Percentiles rank a stretch among this genome's conserved stretches.
Conservation (phyloP, 2,888 invertebrate species). For the Arctia plantaginis region DNA sequence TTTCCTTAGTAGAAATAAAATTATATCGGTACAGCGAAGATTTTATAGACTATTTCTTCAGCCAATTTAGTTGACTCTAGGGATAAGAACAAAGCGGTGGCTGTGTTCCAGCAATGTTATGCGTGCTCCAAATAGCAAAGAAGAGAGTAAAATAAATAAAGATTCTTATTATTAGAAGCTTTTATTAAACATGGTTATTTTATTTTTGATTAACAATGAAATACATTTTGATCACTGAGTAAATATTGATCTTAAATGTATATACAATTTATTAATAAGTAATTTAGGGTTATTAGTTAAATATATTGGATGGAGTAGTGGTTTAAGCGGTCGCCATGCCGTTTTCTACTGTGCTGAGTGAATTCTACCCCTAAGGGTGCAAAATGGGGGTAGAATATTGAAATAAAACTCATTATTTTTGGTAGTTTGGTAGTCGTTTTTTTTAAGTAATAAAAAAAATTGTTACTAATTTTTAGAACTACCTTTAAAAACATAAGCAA, state of each 20-base stretch:
- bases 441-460: too few relatives aligned
- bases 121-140: not conserved
- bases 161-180: not conserved
- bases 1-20: conserved; percentile 11
- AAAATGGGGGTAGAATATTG: too few relatives aligned
- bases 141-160: not conserved
- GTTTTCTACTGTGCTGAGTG: too few relatives aligned
- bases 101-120: conserved; percentile 4
- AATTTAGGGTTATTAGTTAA: too few relatives aligned
- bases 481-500: too few relatives aligned
- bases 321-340: too few relatives aligned
- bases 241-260: not conserved
- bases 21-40: conserved; percentile 10
- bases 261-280: too few relatives aligned
- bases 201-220: not conserved
- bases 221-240: not conserved
- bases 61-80: conserved; percentile 15
- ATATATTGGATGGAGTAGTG: too few relatives aligned
- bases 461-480: too few relatives aligned
- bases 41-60: conserved; percentile 19
- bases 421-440: too few relatives aligned
- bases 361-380: too few relatives aligned
- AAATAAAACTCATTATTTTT: too few relatives aligned
- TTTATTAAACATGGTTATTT: not conserved
- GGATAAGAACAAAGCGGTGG: conserved; percentile 12